phyloP scores from a whole-genome alignment of 2,888 invertebrate species.

The Ametastegia equiseti region DNA sequence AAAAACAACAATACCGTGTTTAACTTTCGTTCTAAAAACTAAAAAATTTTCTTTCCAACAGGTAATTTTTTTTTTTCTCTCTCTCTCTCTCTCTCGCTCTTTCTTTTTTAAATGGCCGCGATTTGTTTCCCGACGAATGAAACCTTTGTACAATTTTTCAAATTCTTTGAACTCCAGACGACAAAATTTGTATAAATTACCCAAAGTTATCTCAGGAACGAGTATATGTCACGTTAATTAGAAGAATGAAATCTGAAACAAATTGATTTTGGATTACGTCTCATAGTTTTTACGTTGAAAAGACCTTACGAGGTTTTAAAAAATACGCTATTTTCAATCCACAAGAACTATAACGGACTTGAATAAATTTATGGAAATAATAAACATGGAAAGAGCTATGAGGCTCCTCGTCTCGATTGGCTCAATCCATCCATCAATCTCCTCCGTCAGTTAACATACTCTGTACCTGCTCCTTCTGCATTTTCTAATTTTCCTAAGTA shows the following conservation, averaged over 20 bases:
- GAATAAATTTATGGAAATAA: slow-evolving; percentile 22
- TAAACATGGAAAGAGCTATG: slow-evolving; percentile 7
- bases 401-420: not conserved
- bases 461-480: not conserved
- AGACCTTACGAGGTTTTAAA: too few species aligned
- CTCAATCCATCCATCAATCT: slow-evolving; percentile 26
- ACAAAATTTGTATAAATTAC: too few species aligned
- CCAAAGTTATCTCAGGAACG: too few species aligned
- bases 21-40: slow-evolving; percentile 15
- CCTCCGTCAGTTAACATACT: slow-evolving; percentile 10
- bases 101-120: too few species aligned
- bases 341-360: not conserved
- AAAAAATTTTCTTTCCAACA: not conserved
- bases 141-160: too few species aligned
- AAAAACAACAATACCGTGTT: not conserved
- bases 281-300: too few species aligned
- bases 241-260: too few species aligned
- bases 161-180: too few species aligned
- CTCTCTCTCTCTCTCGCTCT: too few species aligned
- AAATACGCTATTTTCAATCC: not conserved
- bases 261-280: too few species aligned
- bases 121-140: too few species aligned
- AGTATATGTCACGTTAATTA: too few species aligned
- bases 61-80: not conserved
- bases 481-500: slow-evolving; percentile 10